These are phyloP conservation scores for Myotis lucifugus DNA, from an alignment of 2,113 vertebrate species.

Conservation along the genomic window DNA sequence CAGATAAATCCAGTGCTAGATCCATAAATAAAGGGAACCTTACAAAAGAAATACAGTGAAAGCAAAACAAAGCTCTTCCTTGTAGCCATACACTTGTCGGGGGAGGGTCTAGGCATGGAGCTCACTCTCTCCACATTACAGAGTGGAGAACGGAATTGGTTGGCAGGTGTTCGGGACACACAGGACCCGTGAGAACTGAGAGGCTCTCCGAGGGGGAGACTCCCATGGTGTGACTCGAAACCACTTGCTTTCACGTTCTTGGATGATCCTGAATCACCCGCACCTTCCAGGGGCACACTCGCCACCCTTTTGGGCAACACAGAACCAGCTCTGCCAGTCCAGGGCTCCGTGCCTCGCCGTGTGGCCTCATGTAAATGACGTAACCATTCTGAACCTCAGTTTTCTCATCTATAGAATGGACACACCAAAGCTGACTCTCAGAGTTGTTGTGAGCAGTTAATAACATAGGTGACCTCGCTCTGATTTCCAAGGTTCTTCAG, in stretches of 20 bases:
- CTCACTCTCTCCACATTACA: neutral
- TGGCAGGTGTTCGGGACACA: too few relatives aligned
- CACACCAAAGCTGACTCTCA: neutral
- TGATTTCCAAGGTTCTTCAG: neutral
- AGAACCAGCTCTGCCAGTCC: neutral
- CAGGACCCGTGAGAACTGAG: neutral
- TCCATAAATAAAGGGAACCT: neutral
- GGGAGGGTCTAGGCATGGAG: neutral
- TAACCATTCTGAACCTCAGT: neutral
- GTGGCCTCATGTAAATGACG: neutral
- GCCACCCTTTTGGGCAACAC: neutral
- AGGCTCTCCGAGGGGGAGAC: neutral
- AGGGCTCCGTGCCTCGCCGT: neutral
- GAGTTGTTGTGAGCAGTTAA: neutral
- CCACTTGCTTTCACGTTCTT: neutral
- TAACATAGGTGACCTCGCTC: neutral
- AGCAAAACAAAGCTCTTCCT: neutral
- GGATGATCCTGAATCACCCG: neutral
- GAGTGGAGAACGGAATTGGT: neutral
- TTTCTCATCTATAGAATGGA: neutral
- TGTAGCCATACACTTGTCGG: fast-evolving
- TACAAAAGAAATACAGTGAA: neutral
- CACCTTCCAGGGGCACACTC: neutral
- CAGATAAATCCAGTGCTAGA: neutral
- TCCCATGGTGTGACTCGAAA: neutral